These are phyloP conservation scores for Rhadinocentrus ornatus DNA, from an alignment of 2,797 vertebrate species.

Conservation along the genomic window DNA sequence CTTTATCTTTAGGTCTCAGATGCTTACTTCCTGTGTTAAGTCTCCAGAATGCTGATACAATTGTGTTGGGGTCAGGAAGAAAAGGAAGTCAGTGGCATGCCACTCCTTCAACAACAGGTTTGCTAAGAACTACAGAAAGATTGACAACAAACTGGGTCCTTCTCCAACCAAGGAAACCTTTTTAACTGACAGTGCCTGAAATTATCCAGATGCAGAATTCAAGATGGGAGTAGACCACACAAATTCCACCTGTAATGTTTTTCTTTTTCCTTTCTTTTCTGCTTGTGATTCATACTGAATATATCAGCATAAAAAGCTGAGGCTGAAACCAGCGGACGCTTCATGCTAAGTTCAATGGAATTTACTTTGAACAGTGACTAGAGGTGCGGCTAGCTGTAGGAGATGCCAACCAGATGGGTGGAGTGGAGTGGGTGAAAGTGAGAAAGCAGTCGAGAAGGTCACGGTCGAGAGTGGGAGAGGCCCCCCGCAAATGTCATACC, in stretches of 20 bases:
- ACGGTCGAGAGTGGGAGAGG: conserved; percentile 21
- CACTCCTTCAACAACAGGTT: conserved; percentile 73
- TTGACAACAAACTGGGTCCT: conserved; percentile 24
- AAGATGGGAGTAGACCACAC: conserved; percentile 30
- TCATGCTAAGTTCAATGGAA: neutral
- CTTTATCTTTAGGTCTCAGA: conserved; percentile 50
- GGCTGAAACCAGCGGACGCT: neutral
- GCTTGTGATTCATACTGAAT: conserved; percentile 44
- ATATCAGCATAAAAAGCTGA: conserved; percentile 27
- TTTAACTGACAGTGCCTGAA: conserved; percentile 10
- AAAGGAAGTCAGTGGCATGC: conserved; percentile 66
- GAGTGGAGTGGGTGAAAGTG: conserved; percentile 15
- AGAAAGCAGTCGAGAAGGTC: conserved; percentile 42
- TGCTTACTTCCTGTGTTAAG: conserved; percentile 69
- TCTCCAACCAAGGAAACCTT: conserved; percentile 12
- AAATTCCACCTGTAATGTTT: conserved; percentile 9
- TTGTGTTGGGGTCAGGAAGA: conserved; percentile 67
- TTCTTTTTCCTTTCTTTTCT: conserved; percentile 12
- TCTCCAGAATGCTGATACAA: conserved; percentile 68
- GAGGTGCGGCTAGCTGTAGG: conserved; percentile 13
- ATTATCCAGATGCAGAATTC: conserved; percentile 22
- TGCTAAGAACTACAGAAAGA: conserved; percentile 38
- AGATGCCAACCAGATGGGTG: conserved; percentile 30
- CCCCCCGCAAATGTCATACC: conserved; percentile 4
- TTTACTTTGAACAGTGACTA: conserved; percentile 14